Conservation (phyloP, 2,113 vertebrate species). For the Siphamia tubifer region DNA sequence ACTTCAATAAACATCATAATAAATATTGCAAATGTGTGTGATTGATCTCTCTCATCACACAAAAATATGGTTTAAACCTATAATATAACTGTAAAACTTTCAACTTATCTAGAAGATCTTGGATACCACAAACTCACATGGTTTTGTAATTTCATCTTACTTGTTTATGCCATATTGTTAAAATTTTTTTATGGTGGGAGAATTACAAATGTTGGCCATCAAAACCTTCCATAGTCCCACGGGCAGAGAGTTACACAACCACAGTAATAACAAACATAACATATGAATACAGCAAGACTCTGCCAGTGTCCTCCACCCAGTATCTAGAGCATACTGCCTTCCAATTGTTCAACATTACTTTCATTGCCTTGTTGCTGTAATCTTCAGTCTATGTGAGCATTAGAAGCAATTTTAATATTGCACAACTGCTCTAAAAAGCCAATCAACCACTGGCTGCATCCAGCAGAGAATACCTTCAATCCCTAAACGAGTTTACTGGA, state of each 20-base stretch:
- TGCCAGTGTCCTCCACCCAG: background rate
- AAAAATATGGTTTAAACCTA: too few relatives aligned
- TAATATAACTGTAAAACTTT: too few relatives aligned
- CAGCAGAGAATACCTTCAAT: background rate
- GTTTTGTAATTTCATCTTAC: background rate
- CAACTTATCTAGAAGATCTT: too few relatives aligned
- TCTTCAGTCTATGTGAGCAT: background rate
- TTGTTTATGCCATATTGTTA: background rate
- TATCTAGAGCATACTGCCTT: background rate
- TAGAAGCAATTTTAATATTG: background rate
- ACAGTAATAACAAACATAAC: background rate
- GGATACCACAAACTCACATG: too few relatives aligned
- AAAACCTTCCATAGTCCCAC: background rate
- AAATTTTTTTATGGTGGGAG: background rate
- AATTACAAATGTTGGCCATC: background rate
- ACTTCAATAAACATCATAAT: too few relatives aligned
- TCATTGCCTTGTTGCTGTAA: background rate
- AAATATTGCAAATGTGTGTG: too few relatives aligned
- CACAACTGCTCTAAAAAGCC: background rate
- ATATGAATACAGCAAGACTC: background rate
- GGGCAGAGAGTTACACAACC: background rate
- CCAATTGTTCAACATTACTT: background rate
- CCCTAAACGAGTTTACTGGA: background rate
- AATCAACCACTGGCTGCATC: background rate
- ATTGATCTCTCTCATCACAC: too few relatives aligned